Evolutionary conservation across 2,888 invertebrate species (phyloP).

Genomic region (Dryocosmus kuriphilus): DNA sequence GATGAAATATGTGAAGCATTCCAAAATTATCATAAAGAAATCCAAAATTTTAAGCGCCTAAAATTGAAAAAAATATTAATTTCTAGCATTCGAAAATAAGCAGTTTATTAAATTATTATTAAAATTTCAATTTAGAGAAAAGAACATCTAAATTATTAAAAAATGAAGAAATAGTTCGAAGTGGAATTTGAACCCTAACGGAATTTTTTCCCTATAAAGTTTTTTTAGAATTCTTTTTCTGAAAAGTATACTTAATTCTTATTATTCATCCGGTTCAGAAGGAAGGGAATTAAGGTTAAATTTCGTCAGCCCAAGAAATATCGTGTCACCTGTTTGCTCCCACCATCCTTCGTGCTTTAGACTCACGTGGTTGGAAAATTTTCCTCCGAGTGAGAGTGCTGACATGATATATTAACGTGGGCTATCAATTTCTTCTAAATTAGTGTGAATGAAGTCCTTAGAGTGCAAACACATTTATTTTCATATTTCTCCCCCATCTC

Average conservation of each 20-base stretch:
- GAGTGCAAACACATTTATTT: background rate
- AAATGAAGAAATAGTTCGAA: no score
- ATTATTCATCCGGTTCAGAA: background rate
- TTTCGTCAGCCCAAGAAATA: constrained; percentile 9
- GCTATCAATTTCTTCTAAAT: constrained; percentile 17
- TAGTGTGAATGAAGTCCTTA: background rate
- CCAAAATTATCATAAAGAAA: no score
- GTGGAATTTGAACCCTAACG: no score
- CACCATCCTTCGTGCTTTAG: background rate
- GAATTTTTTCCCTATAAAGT: background rate
- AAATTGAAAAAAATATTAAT: no score
- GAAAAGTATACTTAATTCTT: background rate
- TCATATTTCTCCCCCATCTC: background rate
- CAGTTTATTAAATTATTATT: no score
- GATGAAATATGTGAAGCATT: no score
- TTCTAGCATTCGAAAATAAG: no score
- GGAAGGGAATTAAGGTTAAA: background rate
- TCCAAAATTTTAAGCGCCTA: no score
- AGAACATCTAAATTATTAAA: no score
- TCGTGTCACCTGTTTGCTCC: constrained; percentile 11
- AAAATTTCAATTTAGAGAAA: no score
- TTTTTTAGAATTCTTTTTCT: background rate
- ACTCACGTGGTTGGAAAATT: background rate
- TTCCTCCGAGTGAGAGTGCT: background rate
- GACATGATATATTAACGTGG: constrained; percentile 1